Evolutionary conservation across 1,140 invertebrate genomes (phyloP).

Genomic region (Meloidogyne exigua): DNA sequence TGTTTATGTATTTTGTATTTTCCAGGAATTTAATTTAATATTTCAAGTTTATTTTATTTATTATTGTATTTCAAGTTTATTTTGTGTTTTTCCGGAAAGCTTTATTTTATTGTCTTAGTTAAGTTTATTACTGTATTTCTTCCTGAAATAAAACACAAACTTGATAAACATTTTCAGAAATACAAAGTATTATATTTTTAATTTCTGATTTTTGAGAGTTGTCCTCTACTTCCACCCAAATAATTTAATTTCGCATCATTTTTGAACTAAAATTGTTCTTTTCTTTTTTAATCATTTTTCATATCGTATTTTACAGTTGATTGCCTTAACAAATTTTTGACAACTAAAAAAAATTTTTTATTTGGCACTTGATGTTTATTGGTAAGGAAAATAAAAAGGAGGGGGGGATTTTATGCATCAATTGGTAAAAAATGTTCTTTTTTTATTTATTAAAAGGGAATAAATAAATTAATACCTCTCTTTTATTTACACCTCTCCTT

Average conservation of each 20-base stretch:
- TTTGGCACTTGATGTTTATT: not conserved
- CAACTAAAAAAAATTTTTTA: not conserved
- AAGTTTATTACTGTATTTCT: not conserved
- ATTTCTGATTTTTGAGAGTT: not conserved
- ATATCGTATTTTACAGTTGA: not conserved
- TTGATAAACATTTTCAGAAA: not conserved
- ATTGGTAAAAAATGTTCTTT: not conserved
- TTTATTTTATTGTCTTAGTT: not conserved
- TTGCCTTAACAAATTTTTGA: not conserved
- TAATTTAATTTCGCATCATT: not conserved
- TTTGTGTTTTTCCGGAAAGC: not conserved
- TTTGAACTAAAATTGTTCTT: not conserved
- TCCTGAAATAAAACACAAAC: not conserved
- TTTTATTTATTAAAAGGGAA: not conserved
- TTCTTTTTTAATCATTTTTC: not conserved
- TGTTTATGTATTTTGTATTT: no score
- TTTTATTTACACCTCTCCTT: no score
- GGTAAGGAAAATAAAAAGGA: no score
- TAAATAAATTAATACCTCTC: not conserved
- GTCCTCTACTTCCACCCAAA: not conserved
- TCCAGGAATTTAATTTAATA: no score
- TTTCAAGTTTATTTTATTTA: not conserved
- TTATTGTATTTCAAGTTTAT: not conserved
- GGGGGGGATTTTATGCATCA: not conserved
- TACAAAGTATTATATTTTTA: not conserved